These are phyloP conservation scores for Thumatha senex DNA, from an alignment of 2,888 invertebrate species.

Conservation along the genomic window DNA sequence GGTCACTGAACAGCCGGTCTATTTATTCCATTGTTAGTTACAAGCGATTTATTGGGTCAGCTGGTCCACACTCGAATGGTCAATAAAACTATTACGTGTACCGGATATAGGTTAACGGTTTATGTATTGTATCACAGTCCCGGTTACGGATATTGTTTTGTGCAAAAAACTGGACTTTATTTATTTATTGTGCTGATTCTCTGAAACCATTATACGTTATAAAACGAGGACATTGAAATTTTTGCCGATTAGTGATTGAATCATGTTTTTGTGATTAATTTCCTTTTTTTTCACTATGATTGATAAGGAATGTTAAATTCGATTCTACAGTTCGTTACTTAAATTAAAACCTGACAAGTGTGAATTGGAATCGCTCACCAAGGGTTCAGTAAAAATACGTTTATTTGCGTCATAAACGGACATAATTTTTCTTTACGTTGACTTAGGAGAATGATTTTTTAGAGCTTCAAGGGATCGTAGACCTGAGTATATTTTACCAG, in stretches of 20 bases:
- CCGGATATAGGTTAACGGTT: constrained; percentile 3
- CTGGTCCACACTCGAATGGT: constrained; percentile 3
- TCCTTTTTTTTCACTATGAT: too few relatives aligned
- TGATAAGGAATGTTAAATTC: too few relatives aligned
- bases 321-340: too few relatives aligned
- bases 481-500: too few relatives aligned
- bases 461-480: too few relatives aligned
- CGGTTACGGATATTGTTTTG: not conserved
- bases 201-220: not conserved
- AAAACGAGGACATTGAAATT: not conserved
- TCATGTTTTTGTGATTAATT: too few relatives aligned
- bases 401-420: too few relatives aligned
- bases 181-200: not conserved
- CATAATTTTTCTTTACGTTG: too few relatives aligned
- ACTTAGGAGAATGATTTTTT: too few relatives aligned
- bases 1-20: not conserved
- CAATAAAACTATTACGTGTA: constrained; percentile 7
- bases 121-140: constrained; percentile 2
- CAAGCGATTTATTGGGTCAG: constrained; percentile 6
- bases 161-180: not conserved
- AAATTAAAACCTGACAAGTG: too few relatives aligned
- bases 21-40: constrained; percentile 7
- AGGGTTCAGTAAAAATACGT: too few relatives aligned
- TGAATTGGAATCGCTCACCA: too few relatives aligned
- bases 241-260: not conserved